Base-by-base conservation (phyloP, 2,888 invertebrate species). In the Dendrolimus houi region DNA sequence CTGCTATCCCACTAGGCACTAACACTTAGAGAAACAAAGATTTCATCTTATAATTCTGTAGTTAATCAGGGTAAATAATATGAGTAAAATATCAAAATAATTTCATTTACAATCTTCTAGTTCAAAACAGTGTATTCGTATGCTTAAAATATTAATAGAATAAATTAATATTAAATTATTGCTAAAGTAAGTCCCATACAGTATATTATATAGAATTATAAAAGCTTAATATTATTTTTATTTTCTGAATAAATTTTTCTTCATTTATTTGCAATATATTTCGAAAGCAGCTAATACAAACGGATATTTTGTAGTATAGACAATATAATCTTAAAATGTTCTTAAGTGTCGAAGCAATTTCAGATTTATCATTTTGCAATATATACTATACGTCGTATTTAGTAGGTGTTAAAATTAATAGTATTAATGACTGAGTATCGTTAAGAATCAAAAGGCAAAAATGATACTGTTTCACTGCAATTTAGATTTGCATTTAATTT, bases 381-480 rank as follows among this genome's bases (percentile, higher is more conserved):
- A 29, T 29, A 29, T 29, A 29, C 29, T 29, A 29, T 29, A 29
- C 29, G 29, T 29, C 29, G 29, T 29, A 29, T 29, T 29, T 29
- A 29, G 29, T 29, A 29, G 29, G 77, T 77, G 72, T 78, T 83
- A 80, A 78, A 78, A 70, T 72, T 77, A 74, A 79, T 79, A 75
- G 76, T 81, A 75, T 78, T 80, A 79, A 79, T 81, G 88, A 88
- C 88, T 88, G 88, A 87, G 74, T 85, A 85, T 86, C 82, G 79
- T 75, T 87, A 86, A 86, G 86, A 79, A 71, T 74, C 72, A 78
- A 72, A 73, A 75, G 47, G 47, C 47, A 47, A 47, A 47, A 10
- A 47, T 47, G 47, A 47, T 47, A 47, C 47, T 47, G 12, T 47
- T 47, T 47, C 47, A 47, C 77, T 79, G 83, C 81, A 83, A 78